These are phyloP conservation scores for Drosophila sp. DNA, from an alignment of 1,140 invertebrate genomes.

Conservation along the genomic window DNA sequence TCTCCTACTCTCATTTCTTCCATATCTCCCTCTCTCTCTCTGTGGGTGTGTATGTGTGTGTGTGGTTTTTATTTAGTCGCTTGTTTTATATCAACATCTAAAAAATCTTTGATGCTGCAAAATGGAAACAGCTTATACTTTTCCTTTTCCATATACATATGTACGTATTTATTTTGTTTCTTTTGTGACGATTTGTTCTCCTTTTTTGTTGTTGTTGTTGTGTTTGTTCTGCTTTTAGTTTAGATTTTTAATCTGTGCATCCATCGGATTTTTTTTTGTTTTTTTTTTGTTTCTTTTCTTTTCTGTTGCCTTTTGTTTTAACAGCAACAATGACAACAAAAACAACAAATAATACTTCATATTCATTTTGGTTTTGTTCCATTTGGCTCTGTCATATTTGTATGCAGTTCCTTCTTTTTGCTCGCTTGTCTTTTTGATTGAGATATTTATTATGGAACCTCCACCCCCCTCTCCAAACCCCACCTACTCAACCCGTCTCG, in stretches of 20 bases:
- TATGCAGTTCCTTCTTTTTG: constrained; percentile 59
- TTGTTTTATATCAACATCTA: constrained; percentile 76
- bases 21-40: neutral
- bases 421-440: constrained; percentile 71
- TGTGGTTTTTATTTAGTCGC: constrained; percentile 78
- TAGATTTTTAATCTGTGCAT: constrained; percentile 72
- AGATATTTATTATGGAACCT: constrained; percentile 73
- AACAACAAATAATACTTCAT: constrained; percentile 54
- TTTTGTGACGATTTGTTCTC: constrained; percentile 27
- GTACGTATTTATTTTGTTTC: constrained; percentile 25
- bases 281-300: constrained; percentile 44
- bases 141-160: constrained; percentile 36
- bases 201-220: constrained; percentile 15
- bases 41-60: constrained; percentile 45
- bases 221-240: constrained; percentile 54
- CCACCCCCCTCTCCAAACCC: neutral
- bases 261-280: neutral
- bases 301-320: constrained; percentile 68
- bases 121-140: constrained; percentile 69
- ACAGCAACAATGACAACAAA: constrained; percentile 30
- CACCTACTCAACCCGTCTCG: too few relatives aligned
- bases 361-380: constrained; percentile 68
- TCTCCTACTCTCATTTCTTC: constrained; percentile 37
- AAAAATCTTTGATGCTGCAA: constrained; percentile 75
- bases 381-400: constrained; percentile 69